A percentile compares a stretch with the other conserved stretches of the same genome.
These are phyloP conservation scores for Brachycybe producta DNA, from an alignment of 2,888 invertebrate genomes.

Conservation along the genomic window DNA sequence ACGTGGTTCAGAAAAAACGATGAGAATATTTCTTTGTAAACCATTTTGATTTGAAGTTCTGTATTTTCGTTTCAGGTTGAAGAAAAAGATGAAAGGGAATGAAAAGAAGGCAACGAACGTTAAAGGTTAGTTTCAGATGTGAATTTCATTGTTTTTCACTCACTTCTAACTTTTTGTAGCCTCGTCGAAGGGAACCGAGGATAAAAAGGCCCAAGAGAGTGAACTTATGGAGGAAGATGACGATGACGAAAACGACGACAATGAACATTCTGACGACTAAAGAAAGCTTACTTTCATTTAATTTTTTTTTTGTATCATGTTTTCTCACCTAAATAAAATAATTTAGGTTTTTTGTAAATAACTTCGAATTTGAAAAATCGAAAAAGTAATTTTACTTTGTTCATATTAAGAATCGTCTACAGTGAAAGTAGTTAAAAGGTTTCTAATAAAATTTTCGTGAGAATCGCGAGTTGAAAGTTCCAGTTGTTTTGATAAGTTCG, in stretches of 20 bases:
- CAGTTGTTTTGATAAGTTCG: too few relatives aligned
- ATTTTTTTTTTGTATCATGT: slow-evolving; percentile 3
- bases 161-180: background rate
- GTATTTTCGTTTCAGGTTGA: slow-evolving; percentile 34
- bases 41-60: background rate
- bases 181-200: background rate
- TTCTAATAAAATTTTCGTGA: too few relatives aligned
- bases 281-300: background rate
- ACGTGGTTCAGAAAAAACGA: background rate
- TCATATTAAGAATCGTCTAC: too few relatives aligned
- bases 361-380: background rate
- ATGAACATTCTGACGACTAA: slow-evolving; percentile 13
- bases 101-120: slow-evolving; percentile 29
- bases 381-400: background rate
- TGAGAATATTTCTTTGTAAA: slow-evolving; percentile 17
- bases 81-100: slow-evolving; percentile 46
- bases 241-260: slow-evolving; percentile 1
- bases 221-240: slow-evolving; percentile 7
- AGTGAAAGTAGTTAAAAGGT: too few relatives aligned
- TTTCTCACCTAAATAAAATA: background rate
- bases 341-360: background rate
- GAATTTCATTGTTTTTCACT: background rate
- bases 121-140: slow-evolving; percentile 19
- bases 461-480: too few relatives aligned
- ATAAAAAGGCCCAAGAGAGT: background rate